phyloP scores from a whole-genome alignment of 2,888 invertebrate genomes.

The Fragum fragum region DNA sequence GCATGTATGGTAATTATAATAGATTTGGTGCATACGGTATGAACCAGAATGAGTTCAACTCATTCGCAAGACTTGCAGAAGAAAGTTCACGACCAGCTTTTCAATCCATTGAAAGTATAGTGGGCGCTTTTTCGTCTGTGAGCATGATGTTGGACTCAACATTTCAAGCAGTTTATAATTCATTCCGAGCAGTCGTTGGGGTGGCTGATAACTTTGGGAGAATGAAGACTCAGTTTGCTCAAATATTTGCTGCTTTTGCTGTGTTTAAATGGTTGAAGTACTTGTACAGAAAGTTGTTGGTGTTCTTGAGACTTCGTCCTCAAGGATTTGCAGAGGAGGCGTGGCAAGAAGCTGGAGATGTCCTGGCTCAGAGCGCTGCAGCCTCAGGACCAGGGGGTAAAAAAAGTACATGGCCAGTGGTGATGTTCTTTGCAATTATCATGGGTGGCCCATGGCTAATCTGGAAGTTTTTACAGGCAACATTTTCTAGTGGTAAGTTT shows the following conservation, averaged over 20 bases:
- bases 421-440: conserved; percentile 95
- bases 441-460: conserved; percentile 97
- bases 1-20: conserved; percentile 63
- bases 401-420: conserved; percentile 93
- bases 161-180: conserved; percentile 97
- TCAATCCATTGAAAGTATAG: conserved; percentile 96
- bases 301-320: conserved; percentile 88
- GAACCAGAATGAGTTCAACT: conserved; percentile 68
- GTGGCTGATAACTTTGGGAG: conserved; percentile 98
- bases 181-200: conserved; percentile 97
- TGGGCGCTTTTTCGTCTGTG: conserved; percentile 96
- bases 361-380: conserved; percentile 69
- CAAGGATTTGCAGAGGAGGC: conserved; percentile 85
- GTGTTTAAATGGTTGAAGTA: conserved; percentile 93
- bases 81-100: conserved; percentile 97
- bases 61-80: conserved; percentile 94
- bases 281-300: conserved; percentile 92
- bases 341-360: conserved; percentile 83
- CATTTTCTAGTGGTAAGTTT: conserved; percentile 39
- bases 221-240: conserved; percentile 93
- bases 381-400: conserved; percentile 86
- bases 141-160: conserved; percentile 99
- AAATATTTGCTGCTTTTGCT: conserved; percentile 95
- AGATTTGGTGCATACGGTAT: conserved; percentile 66
- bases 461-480: conserved; percentile 90